These are phyloP conservation scores for Contarinia nasturtii DNA, from an alignment of 1,140 invertebrate genomes.

Conservation along the genomic window DNA sequence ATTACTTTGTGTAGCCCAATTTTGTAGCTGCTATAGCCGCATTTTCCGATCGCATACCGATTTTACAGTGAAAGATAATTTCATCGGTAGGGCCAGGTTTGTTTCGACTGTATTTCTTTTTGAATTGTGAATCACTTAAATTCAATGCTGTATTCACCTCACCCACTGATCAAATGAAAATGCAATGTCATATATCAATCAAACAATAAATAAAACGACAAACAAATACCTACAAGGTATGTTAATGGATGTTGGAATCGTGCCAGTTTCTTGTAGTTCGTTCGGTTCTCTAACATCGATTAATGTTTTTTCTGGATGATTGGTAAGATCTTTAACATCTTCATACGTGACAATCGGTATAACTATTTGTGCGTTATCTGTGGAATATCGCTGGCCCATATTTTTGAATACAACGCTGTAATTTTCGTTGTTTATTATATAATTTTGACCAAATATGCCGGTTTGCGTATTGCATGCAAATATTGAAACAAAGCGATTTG, in stretches of 20 bases:
- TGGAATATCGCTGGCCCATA: no score
- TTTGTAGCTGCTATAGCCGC: not conserved
- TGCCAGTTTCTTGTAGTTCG: constrained; percentile 41
- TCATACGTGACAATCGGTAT: constrained; percentile 26
- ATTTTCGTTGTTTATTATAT: no score
- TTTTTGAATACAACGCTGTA: no score
- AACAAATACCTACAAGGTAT: constrained; percentile 41
- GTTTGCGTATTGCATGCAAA: no score
- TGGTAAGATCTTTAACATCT: constrained; percentile 27
- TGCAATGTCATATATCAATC: no score
- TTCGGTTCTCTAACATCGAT: constrained; percentile 46
- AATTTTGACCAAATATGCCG: no score
- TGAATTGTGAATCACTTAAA: not conserved
- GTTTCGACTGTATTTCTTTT: not conserved
- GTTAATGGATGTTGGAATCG: constrained; percentile 46
- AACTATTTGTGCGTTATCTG: no score
- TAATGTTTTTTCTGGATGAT: constrained; percentile 26
- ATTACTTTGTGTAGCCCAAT: not conserved
- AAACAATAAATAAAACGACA: no score
- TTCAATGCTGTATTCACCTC: not conserved
- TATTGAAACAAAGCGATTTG: no score
- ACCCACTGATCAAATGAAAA: no score
- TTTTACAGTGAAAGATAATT: not conserved
- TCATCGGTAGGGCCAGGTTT: not conserved
- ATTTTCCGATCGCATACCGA: not conserved